phyloP scores from a whole-genome alignment of 64 coral and sea anemone species.

The Catalaphyllia jardinei region DNA sequence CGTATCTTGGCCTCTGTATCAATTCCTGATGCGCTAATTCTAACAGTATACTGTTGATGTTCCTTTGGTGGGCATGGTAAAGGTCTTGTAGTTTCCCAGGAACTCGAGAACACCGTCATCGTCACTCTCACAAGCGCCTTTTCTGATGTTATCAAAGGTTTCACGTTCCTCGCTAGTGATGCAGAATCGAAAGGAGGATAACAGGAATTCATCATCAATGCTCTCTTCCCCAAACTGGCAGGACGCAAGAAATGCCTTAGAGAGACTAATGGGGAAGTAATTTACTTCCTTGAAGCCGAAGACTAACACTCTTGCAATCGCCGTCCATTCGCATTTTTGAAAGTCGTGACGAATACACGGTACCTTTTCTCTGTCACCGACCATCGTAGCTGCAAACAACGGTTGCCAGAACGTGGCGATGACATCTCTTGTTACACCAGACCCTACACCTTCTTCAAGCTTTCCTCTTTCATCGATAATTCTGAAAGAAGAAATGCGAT shows the following conservation, averaged over 20 bases:
- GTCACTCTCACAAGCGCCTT: too few relatives aligned
- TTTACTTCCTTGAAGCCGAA: conserved; percentile 37
- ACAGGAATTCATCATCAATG: conserved; percentile 52
- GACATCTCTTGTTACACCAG: conserved; percentile 49
- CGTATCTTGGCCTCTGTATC: conserved; percentile 49
- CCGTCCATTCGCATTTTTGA: conserved; percentile 54
- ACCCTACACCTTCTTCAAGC: not conserved
- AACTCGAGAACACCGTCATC: too few relatives aligned
- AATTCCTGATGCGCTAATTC: conserved; percentile 61
- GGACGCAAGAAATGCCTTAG: conserved; percentile 40
- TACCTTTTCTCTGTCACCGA: conserved; percentile 53
- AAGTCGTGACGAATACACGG: conserved; percentile 52
- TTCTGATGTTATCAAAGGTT: too few relatives aligned
- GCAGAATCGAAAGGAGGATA: conserved; percentile 51
- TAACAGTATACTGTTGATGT: conserved; percentile 25
- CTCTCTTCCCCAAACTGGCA: conserved; percentile 59
- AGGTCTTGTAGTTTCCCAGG: conserved; percentile 59
- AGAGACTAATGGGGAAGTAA: conserved; percentile 67
- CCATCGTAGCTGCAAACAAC: conserved; percentile 13
- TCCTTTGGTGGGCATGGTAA: conserved; percentile 38
- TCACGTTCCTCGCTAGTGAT: conserved; percentile 19
- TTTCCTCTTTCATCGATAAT: too few relatives aligned
- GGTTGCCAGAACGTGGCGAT: conserved; percentile 52
- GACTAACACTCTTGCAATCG: conserved; percentile 31
- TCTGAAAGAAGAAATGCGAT: too few relatives aligned